Evolutionary conservation across 2,888 invertebrate species (phyloP).

Genomic region (Pheosia tremula): DNA sequence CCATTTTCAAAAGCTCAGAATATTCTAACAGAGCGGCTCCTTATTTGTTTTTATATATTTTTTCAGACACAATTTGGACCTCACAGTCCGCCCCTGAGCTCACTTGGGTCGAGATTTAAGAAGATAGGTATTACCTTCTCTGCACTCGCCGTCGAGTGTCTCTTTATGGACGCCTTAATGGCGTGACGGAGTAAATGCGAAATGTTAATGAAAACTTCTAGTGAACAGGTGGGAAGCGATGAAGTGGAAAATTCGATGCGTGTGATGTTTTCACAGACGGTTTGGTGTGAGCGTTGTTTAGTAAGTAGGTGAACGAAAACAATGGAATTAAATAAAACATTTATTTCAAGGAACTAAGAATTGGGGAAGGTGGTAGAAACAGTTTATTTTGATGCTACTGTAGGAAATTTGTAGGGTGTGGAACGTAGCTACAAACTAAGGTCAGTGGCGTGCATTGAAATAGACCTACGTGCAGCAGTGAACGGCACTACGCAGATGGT

Average conservation of each 20-base stretch:
- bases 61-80: background rate
- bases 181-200: constrained; percentile 49
- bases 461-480: too few species aligned
- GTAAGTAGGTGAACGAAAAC: too few species aligned
- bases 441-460: too few species aligned
- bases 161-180: constrained; percentile 58
- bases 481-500: too few species aligned
- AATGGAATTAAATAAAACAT: too few species aligned
- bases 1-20: too few species aligned
- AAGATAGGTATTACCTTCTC: constrained; percentile 63
- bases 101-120: constrained; percentile 65
- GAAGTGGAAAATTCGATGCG: constrained; percentile 36
- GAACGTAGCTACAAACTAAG: too few species aligned
- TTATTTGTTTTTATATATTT: background rate
- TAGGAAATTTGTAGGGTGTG: too few species aligned
- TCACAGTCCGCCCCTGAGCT: constrained; percentile 36
- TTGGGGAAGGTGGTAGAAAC: too few species aligned
- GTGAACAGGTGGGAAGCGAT: constrained; percentile 39
- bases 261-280: background rate
- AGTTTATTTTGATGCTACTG: too few species aligned
- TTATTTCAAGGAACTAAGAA: too few species aligned
- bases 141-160: constrained; percentile 47
- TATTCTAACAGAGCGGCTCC: too few species aligned
- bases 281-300: background rate
- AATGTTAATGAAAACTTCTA: constrained; percentile 61